These are phyloP conservation scores for Callinectes sapidus DNA, from an alignment of 2,888 invertebrate species.

Conservation along the genomic window DNA sequence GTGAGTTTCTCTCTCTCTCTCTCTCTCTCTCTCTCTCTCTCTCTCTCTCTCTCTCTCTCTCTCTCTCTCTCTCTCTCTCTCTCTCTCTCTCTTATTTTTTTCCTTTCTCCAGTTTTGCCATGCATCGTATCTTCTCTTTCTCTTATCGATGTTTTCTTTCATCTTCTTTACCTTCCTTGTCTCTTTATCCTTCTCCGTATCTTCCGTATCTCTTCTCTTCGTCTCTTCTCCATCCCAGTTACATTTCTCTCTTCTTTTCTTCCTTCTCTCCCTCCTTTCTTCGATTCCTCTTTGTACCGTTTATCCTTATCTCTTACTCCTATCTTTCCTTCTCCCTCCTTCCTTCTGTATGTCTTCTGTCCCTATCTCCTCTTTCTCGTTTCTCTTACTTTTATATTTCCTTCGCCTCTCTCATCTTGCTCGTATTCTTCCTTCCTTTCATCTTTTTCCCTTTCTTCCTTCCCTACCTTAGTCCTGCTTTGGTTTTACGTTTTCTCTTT, in stretches of 20 bases:
- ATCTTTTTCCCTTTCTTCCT: neutral
- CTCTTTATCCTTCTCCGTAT: neutral
- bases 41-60: neutral
- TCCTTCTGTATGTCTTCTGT: neutral
- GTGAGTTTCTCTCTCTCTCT: conserved; percentile 77
- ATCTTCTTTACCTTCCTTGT: neutral
- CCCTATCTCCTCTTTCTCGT: neutral
- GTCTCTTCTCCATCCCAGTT: neutral
- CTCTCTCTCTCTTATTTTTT: neutral
- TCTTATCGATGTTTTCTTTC: neutral
- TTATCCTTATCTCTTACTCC: neutral
- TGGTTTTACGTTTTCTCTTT: neutral
- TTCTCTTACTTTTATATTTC: neutral
- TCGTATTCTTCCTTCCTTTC: neutral
- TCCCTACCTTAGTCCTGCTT: neutral
- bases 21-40: neutral
- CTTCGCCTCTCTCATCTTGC: neutral
- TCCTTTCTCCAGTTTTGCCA: neutral
- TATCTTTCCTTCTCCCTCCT: neutral
- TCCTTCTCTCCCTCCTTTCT: neutral
- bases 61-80: neutral
- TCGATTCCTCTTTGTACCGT: neutral
- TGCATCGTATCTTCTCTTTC: neutral
- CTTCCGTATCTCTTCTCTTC: neutral
- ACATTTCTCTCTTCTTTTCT: neutral